Evolutionary conservation across 2,797 vertebrate genomes (phyloP), one percentile per base, ranked within the genome.

Genomic region (Hoplostethus atlanticus): DNA sequence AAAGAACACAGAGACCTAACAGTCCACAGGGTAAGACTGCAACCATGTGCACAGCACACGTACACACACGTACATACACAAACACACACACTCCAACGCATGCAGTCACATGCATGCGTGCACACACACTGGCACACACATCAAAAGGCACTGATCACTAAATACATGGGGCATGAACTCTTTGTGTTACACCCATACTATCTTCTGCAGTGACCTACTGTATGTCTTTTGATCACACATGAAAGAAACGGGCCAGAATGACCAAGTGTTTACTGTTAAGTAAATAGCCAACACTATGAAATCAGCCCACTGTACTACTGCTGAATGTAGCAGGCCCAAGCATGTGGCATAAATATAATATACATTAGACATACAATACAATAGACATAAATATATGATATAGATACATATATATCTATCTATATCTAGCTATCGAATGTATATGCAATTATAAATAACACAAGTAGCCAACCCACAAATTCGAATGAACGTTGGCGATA

Each of bases 1-100:
- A 92, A 75, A 84, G 88, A 77, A 93, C 86, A 68, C 90, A 91
- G 76, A 88, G 87, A 78, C 69, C 79, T 56, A 76, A 71, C 86
- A 81, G 87, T 84, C 76, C 87, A 52, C 89, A 78, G 80, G 93
- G 92, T 94, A 85, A 90, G 81, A 71, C 67, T 51, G 61, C 34
- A 0, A 55, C 17, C 61, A 28, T 3, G 21, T 47, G 47, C 75
- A 38, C 13, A 42, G 47, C n/a, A 34, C 53, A 17, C 4, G 31
- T 25, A 15, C 58, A 28, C 46, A 38, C 6, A 10, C 67, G 34
- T 55, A 17, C 64, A 51, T 21, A 51, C n/a, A 16, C 55, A 46
- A 47, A 53, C 36, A 16, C 15, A 50, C 44, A 66, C 34, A 28
- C 28, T 28, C 28, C 28, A 28, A 28, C 2, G 28, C 28, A 28